phyloP scores from a whole-genome alignment of 2,888 invertebrate genomes.

The Limnephilus auricula region DNA sequence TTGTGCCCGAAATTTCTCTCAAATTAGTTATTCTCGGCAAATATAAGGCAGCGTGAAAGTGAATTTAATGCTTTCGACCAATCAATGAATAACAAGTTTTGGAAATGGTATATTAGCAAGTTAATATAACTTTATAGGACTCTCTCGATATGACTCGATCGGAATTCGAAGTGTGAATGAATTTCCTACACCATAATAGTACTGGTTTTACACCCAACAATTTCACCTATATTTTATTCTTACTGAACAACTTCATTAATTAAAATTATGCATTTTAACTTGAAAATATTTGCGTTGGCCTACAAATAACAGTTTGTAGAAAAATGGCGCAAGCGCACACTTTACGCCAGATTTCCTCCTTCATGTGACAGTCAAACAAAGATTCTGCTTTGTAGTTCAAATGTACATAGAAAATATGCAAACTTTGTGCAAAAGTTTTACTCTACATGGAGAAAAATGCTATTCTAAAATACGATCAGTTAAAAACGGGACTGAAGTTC shows the following conservation, averaged over 20 bases:
- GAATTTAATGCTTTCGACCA: not conserved
- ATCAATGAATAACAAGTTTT: slow-evolving; percentile 14
- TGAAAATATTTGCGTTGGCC: too few species aligned
- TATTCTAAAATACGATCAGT: too few species aligned
- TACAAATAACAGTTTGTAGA: too few species aligned
- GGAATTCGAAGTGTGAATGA: not conserved
- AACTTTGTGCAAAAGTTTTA: not conserved
- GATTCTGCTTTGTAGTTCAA: not conserved
- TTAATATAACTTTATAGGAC: not conserved
- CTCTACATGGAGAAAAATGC: not conserved
- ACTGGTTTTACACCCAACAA: too few species aligned
- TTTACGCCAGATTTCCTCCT: not conserved
- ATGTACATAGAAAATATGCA: not conserved
- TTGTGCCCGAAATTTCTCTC: slow-evolving; percentile 9
- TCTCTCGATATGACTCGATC: not conserved
- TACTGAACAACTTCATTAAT: too few species aligned
- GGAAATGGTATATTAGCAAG: not conserved
- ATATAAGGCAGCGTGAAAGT: slow-evolving; percentile 18
- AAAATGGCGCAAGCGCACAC: not conserved
- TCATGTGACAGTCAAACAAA: not conserved
- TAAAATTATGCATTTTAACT: too few species aligned
- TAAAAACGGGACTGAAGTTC: too few species aligned
- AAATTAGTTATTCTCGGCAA: slow-evolving; percentile 2
- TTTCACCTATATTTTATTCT: too few species aligned
- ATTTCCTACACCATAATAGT: not conserved